Percentiles rank a stretch among this genome's conserved stretches.
These are phyloP conservation scores for Entomyzon cyanotis DNA, from an alignment of 2,113 vertebrate genomes.

Conservation along the genomic window DNA sequence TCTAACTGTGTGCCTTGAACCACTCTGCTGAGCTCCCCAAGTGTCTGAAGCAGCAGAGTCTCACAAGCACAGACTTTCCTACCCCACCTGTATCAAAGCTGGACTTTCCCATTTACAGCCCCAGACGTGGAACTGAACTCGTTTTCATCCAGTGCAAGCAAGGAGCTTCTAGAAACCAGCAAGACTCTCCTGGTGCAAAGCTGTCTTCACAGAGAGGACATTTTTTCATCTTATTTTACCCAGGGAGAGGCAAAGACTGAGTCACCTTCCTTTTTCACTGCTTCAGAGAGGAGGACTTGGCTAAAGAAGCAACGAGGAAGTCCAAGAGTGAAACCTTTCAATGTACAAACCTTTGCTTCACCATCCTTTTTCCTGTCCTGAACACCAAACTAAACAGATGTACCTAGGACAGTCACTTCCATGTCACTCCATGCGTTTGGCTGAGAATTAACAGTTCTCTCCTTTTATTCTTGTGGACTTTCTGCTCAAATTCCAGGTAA, in stretches of 20 bases:
- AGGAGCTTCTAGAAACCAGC: background rate
- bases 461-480: background rate
- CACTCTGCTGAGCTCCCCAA: background rate
- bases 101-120: background rate
- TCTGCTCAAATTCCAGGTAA: background rate
- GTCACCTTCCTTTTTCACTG: background rate
- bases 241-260: background rate
- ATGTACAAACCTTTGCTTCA: background rate
- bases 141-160: background rate
- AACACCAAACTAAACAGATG: background rate
- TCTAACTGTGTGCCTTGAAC: background rate
- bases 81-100: background rate
- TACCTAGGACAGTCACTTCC: background rate
- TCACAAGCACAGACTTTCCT: background rate
- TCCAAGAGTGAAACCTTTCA: background rate
- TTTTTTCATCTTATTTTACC: background rate
- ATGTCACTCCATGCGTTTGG: background rate
- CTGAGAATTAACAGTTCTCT: background rate
- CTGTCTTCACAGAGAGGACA: background rate
- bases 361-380: background rate
- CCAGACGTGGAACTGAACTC: background rate
- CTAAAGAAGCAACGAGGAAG: background rate
- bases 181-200: background rate
- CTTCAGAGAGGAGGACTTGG: background rate
- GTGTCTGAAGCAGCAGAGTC: background rate